Evolutionary conservation across 2,888 invertebrate genomes (phyloP).

Genomic region (Liopterus haemorrhoidalis): DNA sequence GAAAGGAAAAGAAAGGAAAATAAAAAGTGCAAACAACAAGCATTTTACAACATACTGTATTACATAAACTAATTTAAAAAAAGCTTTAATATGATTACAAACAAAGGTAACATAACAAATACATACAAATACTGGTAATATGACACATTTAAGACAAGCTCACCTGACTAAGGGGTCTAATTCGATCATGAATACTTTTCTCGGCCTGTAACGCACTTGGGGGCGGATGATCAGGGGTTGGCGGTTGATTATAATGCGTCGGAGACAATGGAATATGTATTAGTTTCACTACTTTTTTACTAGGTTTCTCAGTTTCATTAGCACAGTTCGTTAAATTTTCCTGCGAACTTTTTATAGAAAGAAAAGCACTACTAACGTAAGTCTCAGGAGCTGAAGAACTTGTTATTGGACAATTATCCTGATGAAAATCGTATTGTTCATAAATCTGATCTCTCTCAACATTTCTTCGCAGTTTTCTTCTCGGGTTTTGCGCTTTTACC

Average conservation of each 20-base stretch:
- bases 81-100: conserved; percentile 22
- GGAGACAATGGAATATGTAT: conserved; percentile 69
- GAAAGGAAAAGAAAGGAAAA: too few relatives aligned
- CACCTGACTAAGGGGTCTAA: conserved; percentile 85
- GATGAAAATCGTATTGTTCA: conserved; percentile 55
- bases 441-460: conserved; percentile 51
- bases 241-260: conserved; percentile 84
- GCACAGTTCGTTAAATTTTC: conserved; percentile 24
- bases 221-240: conserved; percentile 91
- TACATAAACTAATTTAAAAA: conserved; percentile 18
- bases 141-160: conserved; percentile 46
- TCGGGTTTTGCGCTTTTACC: conserved; percentile 66
- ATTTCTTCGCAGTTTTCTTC: conserved; percentile 61
- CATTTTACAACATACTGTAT: conserved; percentile 13
- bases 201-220: conserved; percentile 86
- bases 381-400: conserved; percentile 43
- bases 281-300: conserved; percentile 28
- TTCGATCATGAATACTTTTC: conserved; percentile 81
- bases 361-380: conserved; percentile 52
- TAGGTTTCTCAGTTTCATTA: conserved; percentile 21
- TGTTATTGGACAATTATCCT: conserved; percentile 34
- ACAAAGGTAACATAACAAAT: conserved; percentile 30
- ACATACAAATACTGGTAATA: conserved; percentile 28
- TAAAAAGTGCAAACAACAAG: conserved; percentile 16
- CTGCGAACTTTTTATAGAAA: conserved; percentile 47